Conservation (phyloP, 2,113 vertebrate genomes). For the Buteo buteo region DNA sequence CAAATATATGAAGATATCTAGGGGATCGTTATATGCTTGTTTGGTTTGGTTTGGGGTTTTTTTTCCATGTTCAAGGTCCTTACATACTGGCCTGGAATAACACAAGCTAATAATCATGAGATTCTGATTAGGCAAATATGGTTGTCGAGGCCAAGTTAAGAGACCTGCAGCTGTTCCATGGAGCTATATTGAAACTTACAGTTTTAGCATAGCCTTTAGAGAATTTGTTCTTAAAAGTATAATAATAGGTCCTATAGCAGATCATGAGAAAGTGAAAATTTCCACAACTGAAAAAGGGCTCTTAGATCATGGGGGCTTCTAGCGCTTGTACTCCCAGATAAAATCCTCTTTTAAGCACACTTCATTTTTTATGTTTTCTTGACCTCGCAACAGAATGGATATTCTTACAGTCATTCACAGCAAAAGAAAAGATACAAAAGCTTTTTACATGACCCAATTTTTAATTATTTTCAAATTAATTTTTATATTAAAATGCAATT, state of each 20-base stretch:
- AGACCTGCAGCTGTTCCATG: neutral
- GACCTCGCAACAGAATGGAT: neutral
- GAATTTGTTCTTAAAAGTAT: neutral
- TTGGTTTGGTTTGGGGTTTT: neutral
- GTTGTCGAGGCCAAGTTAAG: neutral
- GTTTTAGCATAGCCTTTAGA: neutral
- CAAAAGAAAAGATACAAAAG: neutral
- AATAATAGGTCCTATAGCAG: neutral
- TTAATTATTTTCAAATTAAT: neutral
- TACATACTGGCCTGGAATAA: neutral
- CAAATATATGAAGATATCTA: neutral
- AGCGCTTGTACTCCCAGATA: neutral
- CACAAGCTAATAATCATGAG: neutral
- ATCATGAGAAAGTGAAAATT: neutral
- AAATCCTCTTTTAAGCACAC: neutral
- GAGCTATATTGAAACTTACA: neutral
- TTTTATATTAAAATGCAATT: neutral
- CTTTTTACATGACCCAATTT: neutral
- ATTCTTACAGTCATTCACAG: neutral
- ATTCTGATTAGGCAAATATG: neutral
- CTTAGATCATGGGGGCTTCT: neutral
- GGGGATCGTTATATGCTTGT: neutral
- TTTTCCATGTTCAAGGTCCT: neutral
- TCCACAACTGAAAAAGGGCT: neutral
- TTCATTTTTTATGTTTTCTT: neutral